Conservation (phyloP, 2,888 invertebrate species). For the Machimus rusticus region DNA sequence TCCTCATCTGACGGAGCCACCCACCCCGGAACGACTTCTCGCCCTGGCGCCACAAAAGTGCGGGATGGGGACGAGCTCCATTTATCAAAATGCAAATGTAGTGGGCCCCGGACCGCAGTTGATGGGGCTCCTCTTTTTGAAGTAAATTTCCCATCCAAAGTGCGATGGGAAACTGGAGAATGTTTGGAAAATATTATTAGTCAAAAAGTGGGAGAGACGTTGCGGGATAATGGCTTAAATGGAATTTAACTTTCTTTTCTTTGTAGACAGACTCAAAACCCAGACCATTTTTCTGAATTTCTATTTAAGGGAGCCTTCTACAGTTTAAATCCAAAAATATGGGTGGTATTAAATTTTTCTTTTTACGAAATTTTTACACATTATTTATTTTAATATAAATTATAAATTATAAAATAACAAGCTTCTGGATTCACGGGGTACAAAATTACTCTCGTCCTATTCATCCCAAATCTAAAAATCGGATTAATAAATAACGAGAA, state of each 20-base stretch:
- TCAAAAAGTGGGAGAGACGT: background rate
- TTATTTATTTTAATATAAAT: too few relatives aligned
- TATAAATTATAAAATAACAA: too few relatives aligned
- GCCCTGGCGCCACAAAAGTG: background rate
- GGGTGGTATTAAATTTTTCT: too few relatives aligned
- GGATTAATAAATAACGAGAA: too few relatives aligned
- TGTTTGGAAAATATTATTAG: background rate
- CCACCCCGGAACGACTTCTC: background rate
- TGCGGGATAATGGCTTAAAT: background rate
- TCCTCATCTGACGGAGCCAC: background rate
- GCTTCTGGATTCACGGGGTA: too few relatives aligned
- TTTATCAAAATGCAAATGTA: background rate
- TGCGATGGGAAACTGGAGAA: background rate
- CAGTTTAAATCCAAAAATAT: too few relatives aligned
- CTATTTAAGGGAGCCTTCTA: too few relatives aligned
- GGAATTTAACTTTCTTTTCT: background rate
- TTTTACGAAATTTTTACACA: too few relatives aligned
- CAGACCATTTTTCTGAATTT: too few relatives aligned
- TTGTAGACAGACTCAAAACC: background rate
- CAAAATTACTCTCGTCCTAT: too few relatives aligned
- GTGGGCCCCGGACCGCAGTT: background rate
- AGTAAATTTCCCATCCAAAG: background rate
- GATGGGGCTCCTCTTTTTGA: background rate
- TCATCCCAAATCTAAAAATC: too few relatives aligned
- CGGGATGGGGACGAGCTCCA: background rate